Evolutionary conservation across 2,888 invertebrate species (phyloP).

Genomic region (Hypercompe scribonia): DNA sequence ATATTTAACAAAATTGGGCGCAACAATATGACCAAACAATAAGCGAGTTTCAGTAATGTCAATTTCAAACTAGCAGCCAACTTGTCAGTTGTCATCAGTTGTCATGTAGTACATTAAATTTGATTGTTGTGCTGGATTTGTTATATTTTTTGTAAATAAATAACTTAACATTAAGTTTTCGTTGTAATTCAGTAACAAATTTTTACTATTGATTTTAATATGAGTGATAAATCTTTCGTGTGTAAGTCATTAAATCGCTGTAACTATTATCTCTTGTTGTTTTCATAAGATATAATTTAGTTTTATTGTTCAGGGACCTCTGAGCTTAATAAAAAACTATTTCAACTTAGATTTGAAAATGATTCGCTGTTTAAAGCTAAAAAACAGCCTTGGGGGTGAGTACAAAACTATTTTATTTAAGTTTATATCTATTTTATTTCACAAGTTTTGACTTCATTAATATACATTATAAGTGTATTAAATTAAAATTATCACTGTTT

Average conservation of each 20-base stretch:
- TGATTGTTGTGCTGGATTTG: background rate
- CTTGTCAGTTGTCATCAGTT: slow-evolving; percentile 37
- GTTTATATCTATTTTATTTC: background rate
- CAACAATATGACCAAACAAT: too few species aligned
- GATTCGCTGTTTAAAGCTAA: slow-evolving; percentile 79
- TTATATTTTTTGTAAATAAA: background rate
- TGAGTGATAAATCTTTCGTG: slow-evolving; percentile 74
- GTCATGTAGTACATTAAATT: background rate
- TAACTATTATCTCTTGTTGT: slow-evolving; percentile 2
- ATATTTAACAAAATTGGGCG: too few species aligned
- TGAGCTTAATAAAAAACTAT: slow-evolving; percentile 71
- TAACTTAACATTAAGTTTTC: background rate
- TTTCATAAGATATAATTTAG: slow-evolving; percentile 7
- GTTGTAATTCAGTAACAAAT: background rate
- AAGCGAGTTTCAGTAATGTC: background rate
- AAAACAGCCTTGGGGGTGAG: slow-evolving; percentile 83
- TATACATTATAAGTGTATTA: background rate
- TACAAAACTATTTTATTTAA: slow-evolving; percentile 7
- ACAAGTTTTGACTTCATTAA: background rate
- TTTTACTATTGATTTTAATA: slow-evolving; percentile 35
- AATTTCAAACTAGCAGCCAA: slow-evolving; percentile 37
- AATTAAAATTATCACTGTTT: background rate
- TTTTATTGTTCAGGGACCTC: slow-evolving; percentile 71
- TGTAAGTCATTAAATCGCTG: slow-evolving; percentile 60
- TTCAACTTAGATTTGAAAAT: slow-evolving; percentile 76